Base-by-base conservation (phyloP, 2,113 vertebrate species). In the Poicephalus meyeri region DNA sequence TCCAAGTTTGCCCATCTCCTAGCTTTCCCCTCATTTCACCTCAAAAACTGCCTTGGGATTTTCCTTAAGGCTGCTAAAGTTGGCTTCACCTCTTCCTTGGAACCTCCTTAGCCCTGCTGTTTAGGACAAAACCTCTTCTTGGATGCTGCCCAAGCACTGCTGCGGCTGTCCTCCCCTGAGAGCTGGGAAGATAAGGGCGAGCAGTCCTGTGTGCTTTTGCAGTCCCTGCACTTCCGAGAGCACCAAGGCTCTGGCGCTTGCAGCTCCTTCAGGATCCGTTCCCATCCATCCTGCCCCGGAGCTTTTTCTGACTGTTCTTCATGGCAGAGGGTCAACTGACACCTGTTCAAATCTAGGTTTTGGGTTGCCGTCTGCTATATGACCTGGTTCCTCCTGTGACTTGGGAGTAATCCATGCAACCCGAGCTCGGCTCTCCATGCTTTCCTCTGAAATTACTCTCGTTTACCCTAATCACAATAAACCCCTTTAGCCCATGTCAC, bases 341-440 rank as follows among this genome's bases (percentile, higher is more conserved):
- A 90, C 89, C 91, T 89, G 71, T 82, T 96, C 93, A 86, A 86
- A 95, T 70, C 49, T 37, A 53, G 84, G 91, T 82, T 96, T 94
- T 95, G 77, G 89, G 73, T 90, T 95, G 91, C 94, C 0, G 4
- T 26, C 85, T 96, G 91, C 87, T 90, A 66, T 9, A 69, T 88
- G 91, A 95, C 84, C 89, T 91, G 78, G 53, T 83, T 90, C 85
- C 71, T 91, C 71, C 81, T 50, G 63, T 96, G 91, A 66, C 93
- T 95, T 78, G 53, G 81, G 81, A 96, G 81, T 64, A 82, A 66
- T 49, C 86, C 49, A 47, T 53, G 79, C 79, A 93, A 95, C n/a
- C 71, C 46, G 91, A 97, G 81, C 82, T 80, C 35, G 46, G 66
- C 53, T 89, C 37, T 89, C 37, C 37, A 3, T 17, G 74, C 9